These are phyloP conservation scores for Carapus acus DNA, from an alignment of 2,797 vertebrate genomes.

Conservation along the genomic window DNA sequence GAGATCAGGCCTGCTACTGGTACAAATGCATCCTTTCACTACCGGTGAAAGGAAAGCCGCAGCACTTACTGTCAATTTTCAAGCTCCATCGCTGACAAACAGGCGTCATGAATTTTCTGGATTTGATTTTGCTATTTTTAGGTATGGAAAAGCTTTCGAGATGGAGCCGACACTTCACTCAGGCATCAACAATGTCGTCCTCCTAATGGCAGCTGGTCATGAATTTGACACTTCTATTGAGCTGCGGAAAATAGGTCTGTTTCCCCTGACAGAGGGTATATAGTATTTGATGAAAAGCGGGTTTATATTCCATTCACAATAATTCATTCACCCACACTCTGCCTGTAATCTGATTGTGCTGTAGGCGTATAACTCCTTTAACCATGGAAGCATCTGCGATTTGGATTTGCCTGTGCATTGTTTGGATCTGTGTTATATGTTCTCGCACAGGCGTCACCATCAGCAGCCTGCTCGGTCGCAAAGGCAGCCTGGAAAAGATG, in stretches of 20 bases:
- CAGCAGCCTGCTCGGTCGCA: conserved; percentile 81
- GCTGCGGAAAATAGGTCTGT: conserved; percentile 81
- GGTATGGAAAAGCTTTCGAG: conserved; percentile 87
- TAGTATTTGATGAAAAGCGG: neutral
- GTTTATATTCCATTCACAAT: neutral
- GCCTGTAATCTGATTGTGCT: no score
- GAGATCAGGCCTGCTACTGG: conserved; percentile 83
- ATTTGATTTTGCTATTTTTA: no score
- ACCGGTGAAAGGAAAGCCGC: no score
- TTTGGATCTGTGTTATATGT: neutral
- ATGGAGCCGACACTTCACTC: conserved; percentile 84
- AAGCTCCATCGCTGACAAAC: no score
- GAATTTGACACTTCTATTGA: conserved; percentile 79
- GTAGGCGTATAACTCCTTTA: no score
- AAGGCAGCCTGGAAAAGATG: conserved; percentile 87
- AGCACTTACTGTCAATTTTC: neutral
- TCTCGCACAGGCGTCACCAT: conserved; percentile 78
- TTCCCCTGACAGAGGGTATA: neutral
- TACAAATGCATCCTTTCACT: conserved; percentile 41
- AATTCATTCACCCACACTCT: no score
- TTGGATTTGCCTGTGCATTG: neutral
- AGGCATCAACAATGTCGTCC: conserved; percentile 81
- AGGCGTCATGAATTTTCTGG: no score
- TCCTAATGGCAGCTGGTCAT: conserved; percentile 82
- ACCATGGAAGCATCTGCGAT: no score